Percentiles rank a stretch among this genome's conserved stretches.
These are phyloP conservation scores for Psittacula cyanocephala DNA, from an alignment of 2,113 vertebrate genomes.

Conservation along the genomic window DNA sequence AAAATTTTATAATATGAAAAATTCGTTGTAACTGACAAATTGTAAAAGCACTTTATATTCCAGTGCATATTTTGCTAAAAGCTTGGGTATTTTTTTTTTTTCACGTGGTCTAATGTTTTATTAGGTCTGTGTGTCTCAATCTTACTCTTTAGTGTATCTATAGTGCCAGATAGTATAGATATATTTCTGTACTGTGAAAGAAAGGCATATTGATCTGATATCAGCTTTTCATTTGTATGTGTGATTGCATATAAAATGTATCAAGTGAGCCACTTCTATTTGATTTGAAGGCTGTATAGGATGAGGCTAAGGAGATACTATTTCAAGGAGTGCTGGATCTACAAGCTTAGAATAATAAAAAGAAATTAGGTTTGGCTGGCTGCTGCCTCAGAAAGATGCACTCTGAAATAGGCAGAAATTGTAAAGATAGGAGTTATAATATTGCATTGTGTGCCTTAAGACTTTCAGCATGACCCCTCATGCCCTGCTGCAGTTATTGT, in stretches of 20 bases:
- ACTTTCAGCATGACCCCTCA: background rate
- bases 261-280: background rate
- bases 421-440: background rate
- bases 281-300: background rate
- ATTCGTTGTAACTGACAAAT: background rate
- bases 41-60: background rate
- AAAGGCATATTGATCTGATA: background rate
- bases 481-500: background rate
- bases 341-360: background rate
- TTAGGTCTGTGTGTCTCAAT: background rate
- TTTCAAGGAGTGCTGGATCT: background rate
- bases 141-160: background rate
- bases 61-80: background rate
- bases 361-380: background rate
- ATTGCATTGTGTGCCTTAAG: background rate
- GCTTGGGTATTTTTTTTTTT: background rate
- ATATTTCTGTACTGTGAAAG: background rate
- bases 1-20: background rate
- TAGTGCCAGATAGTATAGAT: background rate
- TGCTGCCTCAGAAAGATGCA: background rate
- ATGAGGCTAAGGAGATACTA: background rate
- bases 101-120: background rate
- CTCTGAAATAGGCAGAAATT: background rate
- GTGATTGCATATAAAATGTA: background rate
- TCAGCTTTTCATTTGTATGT: background rate